A percentile compares a stretch with the other conserved stretches of the same genome.
Conservation (phyloP, 1,140 invertebrate species). For the Drosophila athabasca region DNA sequence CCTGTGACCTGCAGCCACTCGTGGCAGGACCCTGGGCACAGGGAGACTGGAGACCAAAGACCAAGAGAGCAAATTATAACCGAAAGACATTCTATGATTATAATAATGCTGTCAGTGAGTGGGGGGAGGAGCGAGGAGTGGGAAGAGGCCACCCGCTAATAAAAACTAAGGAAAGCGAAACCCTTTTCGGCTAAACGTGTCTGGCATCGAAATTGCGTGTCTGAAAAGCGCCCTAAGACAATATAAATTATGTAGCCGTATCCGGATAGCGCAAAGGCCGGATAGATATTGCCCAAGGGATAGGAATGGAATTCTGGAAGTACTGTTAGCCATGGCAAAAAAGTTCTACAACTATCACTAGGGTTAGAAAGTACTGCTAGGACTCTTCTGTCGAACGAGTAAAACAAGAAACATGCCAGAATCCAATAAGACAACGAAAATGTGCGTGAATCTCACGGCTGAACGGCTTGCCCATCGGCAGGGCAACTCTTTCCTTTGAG, state of each 20-base stretch:
- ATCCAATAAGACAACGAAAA: too few species aligned
- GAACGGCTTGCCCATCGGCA: too few species aligned
- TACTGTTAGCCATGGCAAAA: too few species aligned
- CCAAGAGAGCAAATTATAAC: conserved; percentile 64
- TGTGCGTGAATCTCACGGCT: too few species aligned
- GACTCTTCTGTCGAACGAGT: too few species aligned
- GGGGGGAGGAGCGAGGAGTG: not conserved
- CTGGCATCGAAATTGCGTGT: conserved; percentile 35
- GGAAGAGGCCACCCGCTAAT: conserved; percentile 4
- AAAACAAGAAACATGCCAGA: too few species aligned
- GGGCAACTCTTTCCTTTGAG: too few species aligned
- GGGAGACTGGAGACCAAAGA: conserved; percentile 17
- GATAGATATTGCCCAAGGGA: too few species aligned
- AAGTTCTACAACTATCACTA: too few species aligned
- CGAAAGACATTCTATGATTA: conserved; percentile 63
- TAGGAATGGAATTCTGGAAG: too few species aligned
- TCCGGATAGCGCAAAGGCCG: too few species aligned
- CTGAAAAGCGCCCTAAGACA: conserved; percentile 12
- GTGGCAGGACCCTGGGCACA: not conserved
- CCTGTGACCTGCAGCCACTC: conserved; percentile 40
- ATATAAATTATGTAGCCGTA: conserved; percentile 19
- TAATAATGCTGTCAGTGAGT: conserved; percentile 50
- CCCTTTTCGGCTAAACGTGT: conserved; percentile 42
- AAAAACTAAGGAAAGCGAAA: conserved; percentile 31
- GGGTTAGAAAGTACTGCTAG: too few species aligned